A percentile compares a stretch with the other conserved stretches of the same genome.
phyloP scores from a whole-genome alignment of 2,113 vertebrate species.

The Choloepus hoffmanni region DNA sequence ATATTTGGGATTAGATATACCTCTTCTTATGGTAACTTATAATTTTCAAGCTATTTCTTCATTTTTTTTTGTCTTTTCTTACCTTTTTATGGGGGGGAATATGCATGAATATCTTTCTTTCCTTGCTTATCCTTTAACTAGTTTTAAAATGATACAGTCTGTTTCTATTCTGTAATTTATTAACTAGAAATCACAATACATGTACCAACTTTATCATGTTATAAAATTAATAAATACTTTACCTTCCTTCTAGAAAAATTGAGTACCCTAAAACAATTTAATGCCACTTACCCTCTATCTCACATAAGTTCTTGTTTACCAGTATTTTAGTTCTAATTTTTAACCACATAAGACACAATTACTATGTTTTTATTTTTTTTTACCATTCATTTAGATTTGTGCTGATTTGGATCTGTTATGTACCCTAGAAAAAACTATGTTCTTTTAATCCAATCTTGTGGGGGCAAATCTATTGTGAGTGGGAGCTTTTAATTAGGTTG shows the following conservation, averaged over 20 bases:
- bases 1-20: not conserved
- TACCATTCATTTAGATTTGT: not conserved
- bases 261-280: not conserved
- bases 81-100: not conserved
- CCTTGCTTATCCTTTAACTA: not conserved
- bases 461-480: too few relatives aligned
- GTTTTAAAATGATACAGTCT: conserved; percentile 26
- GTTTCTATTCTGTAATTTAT: not conserved
- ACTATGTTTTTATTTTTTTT: not conserved
- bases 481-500: too few relatives aligned
- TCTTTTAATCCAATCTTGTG: too few relatives aligned
- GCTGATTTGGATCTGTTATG: too few relatives aligned
- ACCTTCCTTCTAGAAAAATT: not conserved
- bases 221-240: not conserved
- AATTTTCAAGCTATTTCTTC: not conserved
- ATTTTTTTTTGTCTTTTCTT: not conserved
- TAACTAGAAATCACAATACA: not conserved
- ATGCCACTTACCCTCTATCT: not conserved
- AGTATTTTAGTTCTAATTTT: conserved; percentile 9
- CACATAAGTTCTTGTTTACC: not conserved
- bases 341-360: conserved; percentile 9
- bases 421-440: too few relatives aligned
- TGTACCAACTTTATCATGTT: not conserved
- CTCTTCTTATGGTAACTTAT: not conserved
- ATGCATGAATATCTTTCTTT: not conserved